Percentiles rank a stretch among this genome's conserved stretches.
Conservation (phyloP, 2,797 vertebrate genomes). For the Dicrostonyx torquatus region DNA sequence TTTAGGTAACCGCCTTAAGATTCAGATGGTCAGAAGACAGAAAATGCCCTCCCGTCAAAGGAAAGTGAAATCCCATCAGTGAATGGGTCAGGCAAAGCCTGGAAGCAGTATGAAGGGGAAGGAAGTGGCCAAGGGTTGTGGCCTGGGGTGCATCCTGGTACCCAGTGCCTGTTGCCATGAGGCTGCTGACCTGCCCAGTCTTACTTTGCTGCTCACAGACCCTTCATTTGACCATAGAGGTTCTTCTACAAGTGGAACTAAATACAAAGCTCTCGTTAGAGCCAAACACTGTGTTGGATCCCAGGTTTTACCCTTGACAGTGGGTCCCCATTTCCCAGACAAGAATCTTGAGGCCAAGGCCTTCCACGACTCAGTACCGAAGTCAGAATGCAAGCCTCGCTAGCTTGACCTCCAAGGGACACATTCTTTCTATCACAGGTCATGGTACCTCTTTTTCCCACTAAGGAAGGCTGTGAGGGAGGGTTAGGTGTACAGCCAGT, state of each 20-base stretch:
- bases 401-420: background rate
- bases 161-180: accelerated
- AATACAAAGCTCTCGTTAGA: background rate
- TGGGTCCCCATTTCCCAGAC: background rate
- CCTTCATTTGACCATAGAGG: background rate
- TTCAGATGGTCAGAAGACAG: background rate
- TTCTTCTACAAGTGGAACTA: background rate
- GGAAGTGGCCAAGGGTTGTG: background rate
- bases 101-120: background rate
- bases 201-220: background rate
- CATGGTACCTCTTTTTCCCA: background rate
- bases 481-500: background rate
- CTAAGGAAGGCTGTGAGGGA: background rate
- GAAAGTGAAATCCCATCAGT: background rate
- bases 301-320: background rate
- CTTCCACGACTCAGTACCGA: background rate
- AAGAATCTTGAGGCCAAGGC: background rate
- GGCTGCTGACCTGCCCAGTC: background rate
- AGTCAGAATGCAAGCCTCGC: background rate
- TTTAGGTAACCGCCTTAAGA: background rate
- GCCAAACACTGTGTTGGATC: background rate
- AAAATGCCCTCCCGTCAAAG: background rate
- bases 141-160: background rate
- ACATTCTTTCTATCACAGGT: background rate
- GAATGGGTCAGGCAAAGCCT: background rate